Evolutionary conservation across 2,797 vertebrate species (phyloP).

Genomic region (Lepilemur septentrionalis): DNA sequence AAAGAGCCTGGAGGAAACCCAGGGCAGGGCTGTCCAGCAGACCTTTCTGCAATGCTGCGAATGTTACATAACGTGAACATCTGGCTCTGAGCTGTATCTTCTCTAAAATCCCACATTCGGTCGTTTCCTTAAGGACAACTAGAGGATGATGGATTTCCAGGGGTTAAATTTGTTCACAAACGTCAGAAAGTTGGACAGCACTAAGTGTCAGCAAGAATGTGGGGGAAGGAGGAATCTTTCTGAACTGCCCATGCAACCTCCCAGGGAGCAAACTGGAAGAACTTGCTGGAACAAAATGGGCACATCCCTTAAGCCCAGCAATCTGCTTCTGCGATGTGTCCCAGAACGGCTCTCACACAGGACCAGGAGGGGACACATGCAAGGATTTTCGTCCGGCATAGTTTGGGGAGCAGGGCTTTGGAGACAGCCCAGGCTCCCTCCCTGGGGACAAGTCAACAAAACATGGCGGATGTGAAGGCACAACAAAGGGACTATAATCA

Average conservation of each 20-base stretch:
- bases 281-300: neutral
- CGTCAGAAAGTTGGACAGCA: neutral
- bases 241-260: fast-evolving
- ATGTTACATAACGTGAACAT: neutral
- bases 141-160: neutral
- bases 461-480: fast-evolving
- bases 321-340: fast-evolving
- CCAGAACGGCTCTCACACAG: neutral
- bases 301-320: fast-evolving
- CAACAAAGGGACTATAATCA: too few species aligned
- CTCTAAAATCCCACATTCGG: neutral
- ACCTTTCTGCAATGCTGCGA: too few species aligned
- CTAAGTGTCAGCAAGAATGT: too few species aligned
- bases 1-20: fast-evolving
- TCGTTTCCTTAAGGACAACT: neutral
- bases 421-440: fast-evolving
- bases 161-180: neutral
- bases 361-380: fast-evolving
- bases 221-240: neutral
- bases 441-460: fast-evolving
- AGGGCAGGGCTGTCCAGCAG: too few species aligned
- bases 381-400: fast-evolving
- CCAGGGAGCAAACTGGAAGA: neutral
- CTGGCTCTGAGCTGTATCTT: neutral
- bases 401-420: neutral